Base-by-base conservation (phyloP, 2,113 vertebrate species). In the Corapipo altera region DNA sequence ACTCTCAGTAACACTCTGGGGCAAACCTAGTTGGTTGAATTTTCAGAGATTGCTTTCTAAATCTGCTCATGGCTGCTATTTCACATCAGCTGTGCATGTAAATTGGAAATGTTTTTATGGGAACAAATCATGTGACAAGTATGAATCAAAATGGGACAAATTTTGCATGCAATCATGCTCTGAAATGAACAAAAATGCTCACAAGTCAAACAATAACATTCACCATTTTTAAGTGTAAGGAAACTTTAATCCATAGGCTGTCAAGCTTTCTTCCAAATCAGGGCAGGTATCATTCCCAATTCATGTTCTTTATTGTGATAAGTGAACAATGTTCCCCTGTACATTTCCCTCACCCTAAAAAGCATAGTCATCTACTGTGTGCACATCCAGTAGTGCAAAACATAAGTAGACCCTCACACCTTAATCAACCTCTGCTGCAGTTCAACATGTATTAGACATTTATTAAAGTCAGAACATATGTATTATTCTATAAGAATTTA, bases 81-180 rank as follows among this genome's bases (percentile, higher is more conserved):
- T 90, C 76, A 67, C 85, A 51, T 95, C 69, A 88, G 55, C 23
- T 93, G 44, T 89, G 69, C n/a, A 88, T 75, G 79, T 71, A 95
- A 96, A 96, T 91, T 86, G 85, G 52, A 92, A 93, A 61, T 49
- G 41, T 91, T 97, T 89, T 93, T 93, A 66, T 66, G 88, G 65
- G 73, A 95, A 87, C 55, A 89, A 84, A 85, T 77, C 81, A 88
- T 62, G 62, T 89, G 88, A 87, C 83, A 93, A 89, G 18, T 23
- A 65, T 46, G 69, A 94, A 89, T 85, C 80, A 95, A 95, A 96
- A 92, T 51, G 37, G 41, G 39, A 91, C 17, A 62, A 4, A 54
- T 89, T 79, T 94, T 91, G 28, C 52, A 91, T 62, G 54, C 35
- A 92, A 12, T 79, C 59, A 48, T 70, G 30, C 21, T 89, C 69